Conservation (phyloP, 2,888 invertebrate species). For the Dolichopus griseipennis region DNA sequence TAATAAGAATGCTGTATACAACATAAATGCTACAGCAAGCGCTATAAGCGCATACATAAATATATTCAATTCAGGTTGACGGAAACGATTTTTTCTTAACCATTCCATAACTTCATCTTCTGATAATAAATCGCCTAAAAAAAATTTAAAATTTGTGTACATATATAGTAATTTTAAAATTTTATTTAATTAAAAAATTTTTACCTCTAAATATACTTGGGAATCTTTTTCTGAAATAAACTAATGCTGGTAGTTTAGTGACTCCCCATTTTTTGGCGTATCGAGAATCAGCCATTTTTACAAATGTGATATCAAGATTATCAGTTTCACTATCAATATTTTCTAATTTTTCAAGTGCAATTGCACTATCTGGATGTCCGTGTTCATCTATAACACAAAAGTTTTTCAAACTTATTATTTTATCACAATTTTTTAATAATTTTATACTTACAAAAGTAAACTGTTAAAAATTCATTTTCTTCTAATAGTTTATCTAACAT, state of each 20-base stretch:
- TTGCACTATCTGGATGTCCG: constrained; percentile 67
- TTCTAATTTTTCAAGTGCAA: constrained; percentile 78
- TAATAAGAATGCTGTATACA: constrained; percentile 83
- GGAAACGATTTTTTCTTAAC: constrained; percentile 85
- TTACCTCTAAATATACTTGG: constrained; percentile 86
- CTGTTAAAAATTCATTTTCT: constrained; percentile 90
- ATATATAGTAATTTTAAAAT: not conserved
- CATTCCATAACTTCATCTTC: constrained; percentile 85
- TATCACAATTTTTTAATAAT: not conserved
- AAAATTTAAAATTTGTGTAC: not conserved
- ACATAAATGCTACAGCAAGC: constrained; percentile 72
- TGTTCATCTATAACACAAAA: constrained; percentile 58
- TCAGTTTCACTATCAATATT: constrained; percentile 93
- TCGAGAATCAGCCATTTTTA: constrained; percentile 84
- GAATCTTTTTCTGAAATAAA: constrained; percentile 83
- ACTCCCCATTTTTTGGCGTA: constrained; percentile 93
- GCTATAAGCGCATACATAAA: constrained; percentile 90
- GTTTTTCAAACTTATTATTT: not conserved
- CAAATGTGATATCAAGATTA: constrained; percentile 87
- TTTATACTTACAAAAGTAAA: constrained; percentile 80
- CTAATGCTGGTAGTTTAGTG: constrained; percentile 80
- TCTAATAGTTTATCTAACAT: constrained; percentile 91
- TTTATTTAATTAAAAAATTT: not conserved
- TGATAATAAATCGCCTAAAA: constrained; percentile 68
- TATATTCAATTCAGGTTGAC: constrained; percentile 84